These are phyloP conservation scores for Hecatera dysodea DNA, from an alignment of 2,888 invertebrate species.

Conservation along the genomic window DNA sequence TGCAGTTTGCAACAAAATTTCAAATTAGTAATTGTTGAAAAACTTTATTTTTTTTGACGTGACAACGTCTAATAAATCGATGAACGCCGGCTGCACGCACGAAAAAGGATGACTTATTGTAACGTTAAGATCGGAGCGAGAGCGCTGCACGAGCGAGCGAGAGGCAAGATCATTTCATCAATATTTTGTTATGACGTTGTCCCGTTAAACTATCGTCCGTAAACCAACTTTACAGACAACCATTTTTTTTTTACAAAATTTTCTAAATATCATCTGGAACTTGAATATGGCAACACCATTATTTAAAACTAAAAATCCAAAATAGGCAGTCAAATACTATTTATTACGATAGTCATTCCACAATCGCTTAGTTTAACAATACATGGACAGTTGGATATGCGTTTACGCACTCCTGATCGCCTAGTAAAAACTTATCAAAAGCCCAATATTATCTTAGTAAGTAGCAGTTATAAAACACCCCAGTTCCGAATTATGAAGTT, in stretches of 20 bases:
- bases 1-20: background rate
- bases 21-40: background rate
- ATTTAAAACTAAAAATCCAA: background rate
- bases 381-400: background rate
- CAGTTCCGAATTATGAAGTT: background rate
- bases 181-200: no score
- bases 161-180: no score
- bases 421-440: background rate
- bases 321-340: background rate
- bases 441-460: background rate
- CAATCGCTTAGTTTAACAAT: background rate
- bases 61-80: no score
- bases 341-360: background rate
- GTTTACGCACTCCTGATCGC: background rate
- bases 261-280: no score
- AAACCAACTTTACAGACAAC: no score
- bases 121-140: no score
- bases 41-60: no score
- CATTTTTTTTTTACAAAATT: no score
- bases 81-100: no score
- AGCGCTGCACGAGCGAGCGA: no score
- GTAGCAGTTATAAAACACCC: background rate
- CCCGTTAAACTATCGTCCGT: no score
- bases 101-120: no score
- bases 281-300: background rate